phyloP scores from a whole-genome alignment of 2,797 vertebrate species.

The Melopsittacus undulatus region DNA sequence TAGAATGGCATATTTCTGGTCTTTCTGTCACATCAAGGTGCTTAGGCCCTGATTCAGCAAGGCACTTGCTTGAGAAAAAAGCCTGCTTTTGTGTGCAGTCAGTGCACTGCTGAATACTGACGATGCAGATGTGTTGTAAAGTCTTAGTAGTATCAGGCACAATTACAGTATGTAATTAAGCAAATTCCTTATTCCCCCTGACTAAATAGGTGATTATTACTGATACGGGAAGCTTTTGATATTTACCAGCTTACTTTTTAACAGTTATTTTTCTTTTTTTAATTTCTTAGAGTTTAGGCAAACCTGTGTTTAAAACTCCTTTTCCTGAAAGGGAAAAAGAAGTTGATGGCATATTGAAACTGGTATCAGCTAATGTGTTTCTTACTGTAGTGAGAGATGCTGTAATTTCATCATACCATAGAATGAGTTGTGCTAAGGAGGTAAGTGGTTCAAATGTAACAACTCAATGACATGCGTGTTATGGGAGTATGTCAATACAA shows the following conservation, averaged over 20 bases:
- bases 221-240: background rate
- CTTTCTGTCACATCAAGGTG: background rate
- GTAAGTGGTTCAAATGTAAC: background rate
- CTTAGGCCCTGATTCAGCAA: background rate
- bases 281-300: background rate
- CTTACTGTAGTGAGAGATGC: background rate
- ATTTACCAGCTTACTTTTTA: background rate
- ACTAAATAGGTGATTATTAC: background rate
- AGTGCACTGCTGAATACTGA: background rate
- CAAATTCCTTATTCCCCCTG: background rate
- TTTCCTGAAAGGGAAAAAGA: background rate
- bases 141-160: background rate
- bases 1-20: background rate
- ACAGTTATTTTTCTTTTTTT: background rate
- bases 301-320: background rate
- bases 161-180: background rate
- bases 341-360: background rate
- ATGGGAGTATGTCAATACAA: background rate
- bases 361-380: background rate
- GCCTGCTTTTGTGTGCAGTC: background rate
- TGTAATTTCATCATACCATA: background rate
- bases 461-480: fast-evolving
- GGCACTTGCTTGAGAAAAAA: background rate
- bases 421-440: background rate
- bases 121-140: background rate